Evolutionary conservation across 1,140 invertebrate species (phyloP).

Genomic region (Odontomachus brunneus): DNA sequence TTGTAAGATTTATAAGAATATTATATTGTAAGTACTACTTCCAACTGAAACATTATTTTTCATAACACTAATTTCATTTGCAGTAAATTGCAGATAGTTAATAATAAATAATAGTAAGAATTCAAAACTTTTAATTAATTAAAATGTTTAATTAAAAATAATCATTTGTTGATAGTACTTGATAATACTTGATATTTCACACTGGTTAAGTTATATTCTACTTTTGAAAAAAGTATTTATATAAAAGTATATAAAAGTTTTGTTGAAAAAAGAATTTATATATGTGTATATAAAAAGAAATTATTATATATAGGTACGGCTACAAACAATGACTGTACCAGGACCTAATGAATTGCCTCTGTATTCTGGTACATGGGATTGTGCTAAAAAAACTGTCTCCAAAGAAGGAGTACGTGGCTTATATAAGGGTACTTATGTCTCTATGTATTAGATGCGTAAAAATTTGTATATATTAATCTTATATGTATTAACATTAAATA

Average conservation of each 20-base stretch:
- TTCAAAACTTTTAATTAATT: too few relatives aligned
- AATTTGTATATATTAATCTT: background rate
- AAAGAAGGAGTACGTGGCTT: slow-evolving; percentile 94
- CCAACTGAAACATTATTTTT: background rate
- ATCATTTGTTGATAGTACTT: background rate
- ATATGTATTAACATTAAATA: background rate
- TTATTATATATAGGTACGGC: slow-evolving; percentile 88
- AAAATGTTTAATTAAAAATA: too few relatives aligned
- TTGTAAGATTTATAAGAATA: background rate
- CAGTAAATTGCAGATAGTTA: background rate
- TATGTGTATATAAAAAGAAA: too few relatives aligned
- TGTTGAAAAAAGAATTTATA: too few relatives aligned
- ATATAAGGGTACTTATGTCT: slow-evolving; percentile 90
- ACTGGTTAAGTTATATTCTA: background rate
- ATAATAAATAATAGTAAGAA: background rate
- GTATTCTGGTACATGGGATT: slow-evolving; percentile 97
- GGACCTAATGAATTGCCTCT: slow-evolving; percentile 90
- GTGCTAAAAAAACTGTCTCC: slow-evolving; percentile 95
- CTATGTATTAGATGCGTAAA: background rate
- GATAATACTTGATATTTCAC: background rate
- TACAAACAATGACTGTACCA: slow-evolving; percentile 96
- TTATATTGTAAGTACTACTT: too few relatives aligned
- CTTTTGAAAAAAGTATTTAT: too few relatives aligned
- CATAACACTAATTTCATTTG: background rate
- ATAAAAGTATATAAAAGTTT: too few relatives aligned